Base-by-base conservation (phyloP, 2,888 invertebrate genomes). In the Thera britannica region DNA sequence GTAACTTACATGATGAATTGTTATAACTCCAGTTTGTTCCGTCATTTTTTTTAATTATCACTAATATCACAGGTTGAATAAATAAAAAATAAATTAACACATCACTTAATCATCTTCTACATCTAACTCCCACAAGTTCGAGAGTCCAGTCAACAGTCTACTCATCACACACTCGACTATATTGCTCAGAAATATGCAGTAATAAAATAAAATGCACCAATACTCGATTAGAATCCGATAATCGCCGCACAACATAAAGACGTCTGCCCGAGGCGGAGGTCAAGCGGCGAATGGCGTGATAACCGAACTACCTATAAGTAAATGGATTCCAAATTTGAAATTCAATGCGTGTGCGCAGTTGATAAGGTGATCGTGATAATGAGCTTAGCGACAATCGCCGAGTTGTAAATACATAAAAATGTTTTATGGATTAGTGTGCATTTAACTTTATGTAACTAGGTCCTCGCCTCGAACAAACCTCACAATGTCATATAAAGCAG, bases 31-130 rank as follows among this genome's bases (percentile, higher is more conserved):
- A 2, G 81, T 76, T 58, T 90, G 80, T 71, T 90, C 81, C 58
- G 82, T 79, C 90, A 90, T 91, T 72, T 75, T 80, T 48, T 9
- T 68, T 54, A 72, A 72, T 56, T 70, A 70, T 76, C 75, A 83
- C 84, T 86, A 89, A 68, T 88, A 92, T 90, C 90, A 92, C 92
- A 92, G 90, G 54, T 90, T 89, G 88, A 86, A 92, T 90, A 91
- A 90, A 89, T 89, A 89, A 83, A 70, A 74, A 72, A 7, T 41
- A 75, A 61, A 49, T 52, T 70, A 80, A 75, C 76, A 60, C 34
- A 65, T 83, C 73, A 77, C 79, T 81, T 72, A 81, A n/a, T 90
- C 87, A 72, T 88, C 89, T 0, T 90, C 88, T 0, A 79, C 49
- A 0, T 90, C 90, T 63, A 88, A 75, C 48, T 88, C 87, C 77